These are phyloP conservation scores for Myiagra hebetior DNA, from an alignment of 2,113 vertebrate species.

Conservation along the genomic window DNA sequence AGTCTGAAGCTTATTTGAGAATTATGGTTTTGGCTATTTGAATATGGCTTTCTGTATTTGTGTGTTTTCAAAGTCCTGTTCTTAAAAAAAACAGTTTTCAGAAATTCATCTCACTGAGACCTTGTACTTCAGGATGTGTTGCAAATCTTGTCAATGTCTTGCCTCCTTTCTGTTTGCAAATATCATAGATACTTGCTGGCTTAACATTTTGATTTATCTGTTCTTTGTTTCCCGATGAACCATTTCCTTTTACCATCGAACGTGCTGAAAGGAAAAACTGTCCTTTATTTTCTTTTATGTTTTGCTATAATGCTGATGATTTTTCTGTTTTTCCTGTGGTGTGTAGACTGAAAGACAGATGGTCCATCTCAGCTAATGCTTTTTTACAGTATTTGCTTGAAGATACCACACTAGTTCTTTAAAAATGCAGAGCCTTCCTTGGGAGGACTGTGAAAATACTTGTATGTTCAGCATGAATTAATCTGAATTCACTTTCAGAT, in stretches of 20 bases:
- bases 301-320: neutral
- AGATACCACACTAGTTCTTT: neutral
- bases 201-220: neutral
- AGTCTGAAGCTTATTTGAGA: neutral
- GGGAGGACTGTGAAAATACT: neutral
- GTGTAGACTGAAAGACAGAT: neutral
- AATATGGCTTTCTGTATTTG: neutral
- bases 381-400: neutral
- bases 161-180: neutral
- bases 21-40: neutral
- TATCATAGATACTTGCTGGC: neutral
- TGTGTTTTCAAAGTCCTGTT: neutral
- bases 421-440: neutral
- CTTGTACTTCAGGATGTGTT: neutral
- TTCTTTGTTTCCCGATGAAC: neutral
- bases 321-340: neutral
- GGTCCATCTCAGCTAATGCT: neutral
- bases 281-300: neutral
- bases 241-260: rapidly evolving
- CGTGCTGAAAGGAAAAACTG: neutral
- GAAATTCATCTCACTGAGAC: neutral
- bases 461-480: neutral
- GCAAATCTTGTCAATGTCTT: neutral
- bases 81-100: neutral
- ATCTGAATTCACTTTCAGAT: neutral